Evolutionary conservation across 2,888 invertebrate genomes (phyloP).

Genomic region (Cephus nigrinus): DNA sequence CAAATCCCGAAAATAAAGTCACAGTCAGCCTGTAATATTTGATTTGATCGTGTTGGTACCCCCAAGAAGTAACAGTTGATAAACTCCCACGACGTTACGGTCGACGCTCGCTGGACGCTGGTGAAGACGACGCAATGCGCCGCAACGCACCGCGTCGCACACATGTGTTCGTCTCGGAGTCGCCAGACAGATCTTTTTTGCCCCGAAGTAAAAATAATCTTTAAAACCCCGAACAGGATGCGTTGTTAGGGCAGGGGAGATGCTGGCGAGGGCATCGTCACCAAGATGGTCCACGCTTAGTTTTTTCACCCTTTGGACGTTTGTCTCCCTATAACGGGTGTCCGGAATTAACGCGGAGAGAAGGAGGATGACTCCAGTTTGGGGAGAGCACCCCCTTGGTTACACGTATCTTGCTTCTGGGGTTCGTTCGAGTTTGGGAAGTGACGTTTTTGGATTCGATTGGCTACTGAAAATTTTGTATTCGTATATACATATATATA

Average conservation of each 20-base stretch:
- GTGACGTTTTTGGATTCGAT: not conserved
- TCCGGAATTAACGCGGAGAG: slow-evolving; percentile 55
- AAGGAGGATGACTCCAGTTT: not conserved
- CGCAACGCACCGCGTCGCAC: slow-evolving; percentile 34
- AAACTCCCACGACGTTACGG: slow-evolving; percentile 44
- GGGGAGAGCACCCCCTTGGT: slow-evolving; percentile 12
- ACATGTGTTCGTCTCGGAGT: slow-evolving; percentile 60
- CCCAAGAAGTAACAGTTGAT: slow-evolving; percentile 18
- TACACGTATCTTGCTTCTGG: not conserved
- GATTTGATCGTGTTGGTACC: not conserved
- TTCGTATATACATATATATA: no score
- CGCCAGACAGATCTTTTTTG: slow-evolving; percentile 66
- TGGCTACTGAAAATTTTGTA: no score
- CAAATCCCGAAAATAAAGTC: not conserved
- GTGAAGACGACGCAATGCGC: slow-evolving; percentile 17
- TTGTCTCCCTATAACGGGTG: slow-evolving; percentile 59
- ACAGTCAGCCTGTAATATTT: not conserved
- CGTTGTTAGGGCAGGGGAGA: slow-evolving; percentile 48
- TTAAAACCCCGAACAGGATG: slow-evolving; percentile 67
- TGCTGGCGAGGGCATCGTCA: slow-evolving; percentile 54
- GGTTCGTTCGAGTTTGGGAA: not conserved
- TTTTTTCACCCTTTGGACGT: slow-evolving; percentile 64
- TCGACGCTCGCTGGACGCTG: slow-evolving; percentile 32
- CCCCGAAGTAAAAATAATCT: slow-evolving; percentile 66
- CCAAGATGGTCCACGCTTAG: slow-evolving; percentile 55